Base-by-base conservation (phyloP, 1,140 invertebrate species). In the Pararge aegeria region DNA sequence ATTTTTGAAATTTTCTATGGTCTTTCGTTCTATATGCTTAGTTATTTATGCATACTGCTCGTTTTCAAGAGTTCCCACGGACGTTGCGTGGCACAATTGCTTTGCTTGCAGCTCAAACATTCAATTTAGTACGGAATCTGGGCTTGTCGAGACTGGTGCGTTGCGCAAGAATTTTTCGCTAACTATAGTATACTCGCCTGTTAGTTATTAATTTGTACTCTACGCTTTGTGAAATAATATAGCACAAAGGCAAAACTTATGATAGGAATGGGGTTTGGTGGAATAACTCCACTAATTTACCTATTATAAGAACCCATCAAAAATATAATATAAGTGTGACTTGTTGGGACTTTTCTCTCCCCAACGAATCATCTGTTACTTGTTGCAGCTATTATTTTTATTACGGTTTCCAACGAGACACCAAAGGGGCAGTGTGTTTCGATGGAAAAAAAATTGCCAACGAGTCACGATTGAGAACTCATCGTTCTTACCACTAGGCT, bases 11-110 rank as follows among this genome's bases (percentile, higher is more conserved):
- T 37, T 13, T 37, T 10, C 9, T 37, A 37, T 3, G 13, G 9
- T 37, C 12, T 42, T 10, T 1, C 13, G 13, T 13, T n/a, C 13
- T 4, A 38, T n/a, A 12, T 16, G 5, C 7, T 2, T 19, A 44
- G 24, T 64, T 61, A 68, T 46, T 78, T 68, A 70, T 71, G 51
- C 48, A 73, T 53, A 61, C 63, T 54, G 49, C 46, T 56, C 55
- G 60, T 73, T 68, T 70, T 53, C 21, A 70, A 66, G 58, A 71
- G 75, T 80, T 81, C 78, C 73, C 76, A 80, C 72, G 66, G 70
- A 77, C 57, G 51, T 65, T 66, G 61, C 52, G 40, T 49, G 24
- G 61, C 52, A 61, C 64, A 60, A 37, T 60, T 52, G 37, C 49
- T 50, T 60, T 19, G 38, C 21, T 50, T 48, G 50, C 40, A 52